A percentile compares a stretch with the other conserved stretches of the same genome.
Conservation (phyloP, 2,113 vertebrate species). For the Psittacula cyanocephala region DNA sequence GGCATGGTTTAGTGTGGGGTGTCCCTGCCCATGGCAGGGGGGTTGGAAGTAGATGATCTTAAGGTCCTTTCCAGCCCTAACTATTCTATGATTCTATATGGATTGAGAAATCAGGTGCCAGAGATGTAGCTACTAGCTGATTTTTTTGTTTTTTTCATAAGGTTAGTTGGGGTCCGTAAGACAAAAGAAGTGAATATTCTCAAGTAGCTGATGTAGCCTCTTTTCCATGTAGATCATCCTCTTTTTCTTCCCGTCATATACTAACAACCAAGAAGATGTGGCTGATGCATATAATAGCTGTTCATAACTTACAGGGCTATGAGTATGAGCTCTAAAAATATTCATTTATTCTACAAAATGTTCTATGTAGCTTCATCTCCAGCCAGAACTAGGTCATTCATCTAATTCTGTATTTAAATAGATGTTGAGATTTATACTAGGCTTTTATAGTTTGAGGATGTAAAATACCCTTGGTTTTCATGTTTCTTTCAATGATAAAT, state of each 20-base stretch:
- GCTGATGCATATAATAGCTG: background rate
- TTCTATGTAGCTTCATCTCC: background rate
- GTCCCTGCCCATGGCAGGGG: too few relatives aligned
- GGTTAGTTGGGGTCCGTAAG: background rate
- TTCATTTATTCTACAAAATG: background rate
- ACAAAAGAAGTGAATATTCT: background rate
- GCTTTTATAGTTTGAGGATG: background rate
- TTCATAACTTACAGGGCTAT: background rate
- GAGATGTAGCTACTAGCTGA: background rate
- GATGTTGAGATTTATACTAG: background rate
- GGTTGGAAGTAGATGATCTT: too few relatives aligned
- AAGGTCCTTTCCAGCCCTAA: too few relatives aligned
- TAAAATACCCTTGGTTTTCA: background rate
- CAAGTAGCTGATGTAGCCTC: background rate
- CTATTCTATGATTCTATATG: too few relatives aligned
- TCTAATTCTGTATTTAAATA: background rate
- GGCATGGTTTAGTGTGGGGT: too few relatives aligned
- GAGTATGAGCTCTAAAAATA: background rate
- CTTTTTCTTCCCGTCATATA: background rate
- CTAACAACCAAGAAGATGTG: background rate
- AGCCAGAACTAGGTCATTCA: background rate
- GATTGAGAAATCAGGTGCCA: background rate
- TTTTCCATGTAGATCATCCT: background rate
- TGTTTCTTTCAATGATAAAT: background rate
- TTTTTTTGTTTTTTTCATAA: background rate